These are phyloP conservation scores for Trichonephila inaurata DNA, from an alignment of 1,140 invertebrate species.

Conservation along the genomic window DNA sequence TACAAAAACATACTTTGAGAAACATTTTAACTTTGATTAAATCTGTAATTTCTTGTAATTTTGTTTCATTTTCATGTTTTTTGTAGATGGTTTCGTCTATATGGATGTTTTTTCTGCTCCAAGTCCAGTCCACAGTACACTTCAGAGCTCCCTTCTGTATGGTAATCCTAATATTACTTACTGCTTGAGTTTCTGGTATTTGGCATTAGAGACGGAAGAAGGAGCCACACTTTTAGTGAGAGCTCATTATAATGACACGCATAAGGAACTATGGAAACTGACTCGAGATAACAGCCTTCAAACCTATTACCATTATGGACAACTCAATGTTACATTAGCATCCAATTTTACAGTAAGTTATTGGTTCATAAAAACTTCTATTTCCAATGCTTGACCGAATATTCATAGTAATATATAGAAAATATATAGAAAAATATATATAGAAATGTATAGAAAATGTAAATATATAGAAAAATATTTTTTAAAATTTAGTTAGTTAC, in stretches of 20 bases:
- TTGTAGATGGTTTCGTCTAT: conserved; percentile 71
- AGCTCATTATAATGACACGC: conserved; percentile 50
- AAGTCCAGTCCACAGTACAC: conserved; percentile 21
- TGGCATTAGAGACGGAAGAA: conserved; percentile 67
- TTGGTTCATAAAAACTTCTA: not conserved
- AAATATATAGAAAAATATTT: too few relatives aligned
- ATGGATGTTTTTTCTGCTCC: conserved; percentile 72
- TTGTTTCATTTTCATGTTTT: not conserved
- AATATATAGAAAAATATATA: too few relatives aligned
- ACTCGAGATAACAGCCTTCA: conserved; percentile 11
- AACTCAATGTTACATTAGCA: conserved; percentile 49
- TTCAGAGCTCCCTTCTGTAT: conserved; percentile 47
- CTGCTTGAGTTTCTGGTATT: conserved; percentile 72
- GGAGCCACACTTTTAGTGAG: conserved; percentile 59
- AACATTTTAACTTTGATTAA: too few relatives aligned
- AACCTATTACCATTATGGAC: conserved; percentile 64
- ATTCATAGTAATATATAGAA: too few relatives aligned
- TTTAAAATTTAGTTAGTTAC: too few relatives aligned
- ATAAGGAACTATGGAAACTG: conserved; percentile 66
- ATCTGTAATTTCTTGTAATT: too few relatives aligned
- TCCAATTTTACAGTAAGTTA: conserved; percentile 66
- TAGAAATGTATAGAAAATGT: too few relatives aligned
- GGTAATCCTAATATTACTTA: conserved; percentile 69
- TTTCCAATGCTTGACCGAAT: too few relatives aligned
- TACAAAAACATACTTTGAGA: too few relatives aligned